Evolutionary conservation across 2,113 vertebrate genomes (phyloP), one percentile per base, ranked within the genome.

Genomic region (Microtus richardsoni): DNA sequence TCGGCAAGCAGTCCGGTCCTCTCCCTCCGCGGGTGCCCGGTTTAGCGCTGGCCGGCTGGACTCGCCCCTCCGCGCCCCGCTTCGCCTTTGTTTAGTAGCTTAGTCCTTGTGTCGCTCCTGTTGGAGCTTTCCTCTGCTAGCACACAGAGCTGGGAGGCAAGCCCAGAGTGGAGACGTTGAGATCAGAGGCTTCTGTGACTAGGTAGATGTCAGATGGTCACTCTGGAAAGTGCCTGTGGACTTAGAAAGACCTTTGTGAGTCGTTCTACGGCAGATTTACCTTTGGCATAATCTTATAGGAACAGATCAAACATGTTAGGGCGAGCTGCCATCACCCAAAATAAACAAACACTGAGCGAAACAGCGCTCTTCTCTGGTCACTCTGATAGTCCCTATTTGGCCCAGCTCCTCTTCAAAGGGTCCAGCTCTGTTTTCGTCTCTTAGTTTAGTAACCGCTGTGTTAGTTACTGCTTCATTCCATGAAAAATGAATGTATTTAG

Each of bases 81-180:
- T 60, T 30, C 68, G 3, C 77, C 87, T 89, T 96, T 93, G 95
- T 96, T 94, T 73, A 30, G 52, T 88, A 82, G 93, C 73, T 82
- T 86, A 7, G 60, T 58, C 60, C 58, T 91, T 60, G 36, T 33
- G 91, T 44, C 64, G 0, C 75, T 87, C n/a, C n/a, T 2, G 19
- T 1, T 9, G 58, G 88, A 86, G 71, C 70, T 17, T 49, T 36
- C 58, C 19, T 28, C 41, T 64, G 41, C 30, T 24, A 7, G 49
- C 62, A 36, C 85, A 13, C 58, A 44, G 16, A 66, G 58, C 66
- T 36, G 71, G 30, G 66, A 82, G 75, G n/a, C 36, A 5, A n/a
- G 24, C 77, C 36, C 47, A 28, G 52, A 58, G 36, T 82, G 52
- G 3, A 10, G 22, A 64, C 22, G 39, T 66, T 28, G 80, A 66